Base-by-base conservation (phyloP, 2,797 vertebrate species). In the Parauchenoglanis ngamensis region DNA sequence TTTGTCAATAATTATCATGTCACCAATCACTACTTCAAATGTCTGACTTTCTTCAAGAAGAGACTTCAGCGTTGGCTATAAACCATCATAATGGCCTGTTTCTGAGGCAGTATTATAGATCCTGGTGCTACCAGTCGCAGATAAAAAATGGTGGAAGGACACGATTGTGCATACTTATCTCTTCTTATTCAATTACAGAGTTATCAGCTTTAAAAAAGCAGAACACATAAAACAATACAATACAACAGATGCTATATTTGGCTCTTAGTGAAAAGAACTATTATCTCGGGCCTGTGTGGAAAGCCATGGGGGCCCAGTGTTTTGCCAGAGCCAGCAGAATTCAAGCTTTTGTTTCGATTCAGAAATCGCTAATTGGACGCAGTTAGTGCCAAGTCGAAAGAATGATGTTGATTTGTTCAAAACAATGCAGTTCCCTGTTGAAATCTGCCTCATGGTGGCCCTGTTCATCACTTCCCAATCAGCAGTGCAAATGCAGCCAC, bases 1-100 rank as follows among this genome's bases (percentile, higher is more conserved):
- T 89, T 91, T 90, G 88, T 87, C 86, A 85, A 86, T 84, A 90
- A 86, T 90, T 90, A 91, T 89, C 89, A 87, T 86, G 84, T 91
- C 88, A 86, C 68, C 81, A 79, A 67, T 87, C 85, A 61, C 70
- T 85, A 75, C 84, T 84, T 91, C 65, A 87, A 90, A 86, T 49
- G 56, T 70, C 63, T 70, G 15, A 6, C 57, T 86, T 89, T 89
- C 84, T 79, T 61, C 73, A 49, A n/a, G 61, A 83, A 21, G 61
- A 49, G 61, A 40, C 65, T 78, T 49, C 67, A 10, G 68, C 44
- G 5, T 56, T 21, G 63, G 68, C 59, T 70, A 82, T 63, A 77
- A 67, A 87, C 81, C 70, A 83, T 63, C 44, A 73, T 77, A 89
- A 86, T 70, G 76, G 75, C 79, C 75, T 63, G 52, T 77, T 81